Evolutionary conservation across 2,888 invertebrate genomes (phyloP).

Genomic region (Pelosia muscerda): DNA sequence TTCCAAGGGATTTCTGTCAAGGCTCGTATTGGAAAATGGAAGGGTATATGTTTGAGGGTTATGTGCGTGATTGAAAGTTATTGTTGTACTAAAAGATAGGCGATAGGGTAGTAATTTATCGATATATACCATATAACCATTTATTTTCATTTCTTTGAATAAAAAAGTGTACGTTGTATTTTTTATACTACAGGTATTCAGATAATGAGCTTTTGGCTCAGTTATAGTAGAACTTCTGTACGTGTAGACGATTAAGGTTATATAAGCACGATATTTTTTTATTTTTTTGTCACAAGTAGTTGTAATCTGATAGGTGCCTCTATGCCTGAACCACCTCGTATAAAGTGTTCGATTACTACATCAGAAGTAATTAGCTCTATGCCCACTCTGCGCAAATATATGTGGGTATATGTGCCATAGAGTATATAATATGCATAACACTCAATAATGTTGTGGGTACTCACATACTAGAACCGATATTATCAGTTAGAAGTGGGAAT

Average conservation of each 20-base stretch:
- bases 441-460: too few relatives aligned
- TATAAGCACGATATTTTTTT: too few relatives aligned
- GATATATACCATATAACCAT: slow-evolving; percentile 16
- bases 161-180: neutral
- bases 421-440: too few relatives aligned
- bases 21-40: slow-evolving; percentile 17
- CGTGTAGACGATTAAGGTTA: neutral
- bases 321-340: too few relatives aligned
- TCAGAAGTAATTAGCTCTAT: too few relatives aligned
- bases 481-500: too few relatives aligned
- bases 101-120: slow-evolving; percentile 16
- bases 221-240: neutral
- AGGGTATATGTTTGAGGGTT: slow-evolving; percentile 23
- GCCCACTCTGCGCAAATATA: too few relatives aligned
- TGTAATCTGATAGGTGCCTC: too few relatives aligned
- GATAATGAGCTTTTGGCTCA: neutral
- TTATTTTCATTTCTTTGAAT: slow-evolving; percentile 15
- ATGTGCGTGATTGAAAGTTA: slow-evolving; percentile 31
- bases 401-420: too few relatives aligned
- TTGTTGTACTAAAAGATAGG: slow-evolving; percentile 24
- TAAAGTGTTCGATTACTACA: too few relatives aligned
- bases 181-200: slow-evolving; percentile 11
- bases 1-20: slow-evolving; percentile 20
- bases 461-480: neutral
- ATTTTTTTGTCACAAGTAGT: too few relatives aligned